phyloP scores from a whole-genome alignment of 2,888 invertebrate species.

The Rhagonycha lutea region DNA sequence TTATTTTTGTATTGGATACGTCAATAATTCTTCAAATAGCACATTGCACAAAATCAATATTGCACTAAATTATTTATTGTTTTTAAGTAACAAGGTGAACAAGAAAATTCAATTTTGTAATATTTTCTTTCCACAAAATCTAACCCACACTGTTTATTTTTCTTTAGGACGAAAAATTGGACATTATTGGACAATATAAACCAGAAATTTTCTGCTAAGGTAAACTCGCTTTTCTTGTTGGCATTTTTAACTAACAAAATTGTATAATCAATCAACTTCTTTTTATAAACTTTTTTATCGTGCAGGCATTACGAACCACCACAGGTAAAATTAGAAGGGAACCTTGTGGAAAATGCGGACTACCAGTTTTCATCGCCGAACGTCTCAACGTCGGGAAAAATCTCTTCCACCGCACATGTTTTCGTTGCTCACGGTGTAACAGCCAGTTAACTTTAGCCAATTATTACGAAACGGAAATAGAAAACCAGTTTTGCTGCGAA shows the following conservation, averaged over 20 bases:
- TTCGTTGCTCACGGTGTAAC: slow-evolving; percentile 81
- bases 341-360: slow-evolving; percentile 79
- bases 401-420: slow-evolving; percentile 88
- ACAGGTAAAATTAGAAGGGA: slow-evolving; percentile 62
- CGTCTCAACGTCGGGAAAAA: slow-evolving; percentile 80
- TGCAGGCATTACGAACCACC: slow-evolving; percentile 42
- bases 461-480: slow-evolving; percentile 75
- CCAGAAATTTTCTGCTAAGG: slow-evolving; percentile 81
- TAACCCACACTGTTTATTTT: slow-evolving; percentile 62
- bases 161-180: slow-evolving; percentile 72
- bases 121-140: slow-evolving; percentile 36
- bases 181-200: slow-evolving; percentile 79
- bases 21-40: slow-evolving; percentile 4
- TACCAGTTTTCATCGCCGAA: slow-evolving; percentile 89
- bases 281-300: slow-evolving; percentile 6
- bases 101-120: not conserved
- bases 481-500: slow-evolving; percentile 80
- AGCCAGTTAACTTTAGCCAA: slow-evolving; percentile 79
- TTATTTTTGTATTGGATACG: not conserved
- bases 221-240: slow-evolving; percentile 34
- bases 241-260: not conserved
- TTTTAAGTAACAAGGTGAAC: slow-evolving; percentile 2
- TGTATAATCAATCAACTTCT: not conserved
- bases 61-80: not conserved
- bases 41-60: slow-evolving; percentile 29